Percentiles rank a stretch among this genome's conserved stretches.
These are phyloP conservation scores for Tachuris rubrigastra DNA, from an alignment of 2,113 vertebrate species.

Conservation along the genomic window DNA sequence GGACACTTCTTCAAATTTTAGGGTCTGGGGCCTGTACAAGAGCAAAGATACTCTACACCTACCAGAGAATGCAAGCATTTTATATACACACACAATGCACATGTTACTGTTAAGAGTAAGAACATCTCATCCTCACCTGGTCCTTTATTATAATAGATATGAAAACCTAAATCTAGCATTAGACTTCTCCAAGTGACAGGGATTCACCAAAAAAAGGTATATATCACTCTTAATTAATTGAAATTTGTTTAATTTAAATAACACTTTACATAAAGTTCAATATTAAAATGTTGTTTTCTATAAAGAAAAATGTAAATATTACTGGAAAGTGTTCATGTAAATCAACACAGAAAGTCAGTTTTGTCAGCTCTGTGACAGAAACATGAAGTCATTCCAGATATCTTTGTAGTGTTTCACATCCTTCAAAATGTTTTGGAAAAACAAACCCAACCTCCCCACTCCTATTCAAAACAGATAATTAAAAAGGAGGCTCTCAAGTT, in stretches of 20 bases:
- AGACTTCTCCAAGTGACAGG: constrained; percentile 19
- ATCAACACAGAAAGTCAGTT: not conserved
- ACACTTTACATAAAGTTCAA: not conserved
- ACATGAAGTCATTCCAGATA: not conserved
- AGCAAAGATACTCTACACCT: not conserved
- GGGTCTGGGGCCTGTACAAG: not conserved
- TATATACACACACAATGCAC: constrained; percentile 19
- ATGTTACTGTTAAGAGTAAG: constrained; percentile 43
- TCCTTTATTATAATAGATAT: constrained; percentile 37
- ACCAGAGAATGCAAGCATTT: constrained; percentile 14
- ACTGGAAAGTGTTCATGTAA: not conserved
- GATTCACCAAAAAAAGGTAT: not conserved
- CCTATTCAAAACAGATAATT: constrained; percentile 48
- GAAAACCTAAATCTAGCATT: constrained; percentile 51
- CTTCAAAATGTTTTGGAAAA: not conserved
- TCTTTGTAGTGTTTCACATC: not conserved
- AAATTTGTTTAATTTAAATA: not conserved
- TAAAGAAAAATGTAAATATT: not conserved
- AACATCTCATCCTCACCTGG: constrained; percentile 37
- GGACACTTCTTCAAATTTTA: not conserved
- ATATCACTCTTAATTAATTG: constrained; percentile 34
- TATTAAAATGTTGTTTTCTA: constrained; percentile 27
- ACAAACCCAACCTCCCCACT: constrained; percentile 41
- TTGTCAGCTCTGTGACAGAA: not conserved
- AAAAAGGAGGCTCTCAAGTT: constrained; percentile 41